Evolutionary conservation across 2,888 invertebrate genomes (phyloP).

Genomic region (Eupithecia subumbrata): DNA sequence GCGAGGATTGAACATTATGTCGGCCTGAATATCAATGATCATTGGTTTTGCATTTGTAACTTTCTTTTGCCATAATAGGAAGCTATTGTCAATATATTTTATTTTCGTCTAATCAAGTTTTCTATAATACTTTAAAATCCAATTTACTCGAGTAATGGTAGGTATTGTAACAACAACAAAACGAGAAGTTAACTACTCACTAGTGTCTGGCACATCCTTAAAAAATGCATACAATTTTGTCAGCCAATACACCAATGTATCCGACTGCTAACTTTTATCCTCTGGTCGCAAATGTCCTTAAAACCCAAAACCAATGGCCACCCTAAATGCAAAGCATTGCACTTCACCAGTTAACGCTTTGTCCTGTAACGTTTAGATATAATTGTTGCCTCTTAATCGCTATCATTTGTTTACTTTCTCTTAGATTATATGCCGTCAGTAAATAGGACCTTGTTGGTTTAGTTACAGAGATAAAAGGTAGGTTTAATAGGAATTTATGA

Average conservation of each 20-base stretch:
- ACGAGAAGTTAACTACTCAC: not conserved
- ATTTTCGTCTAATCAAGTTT: not conserved
- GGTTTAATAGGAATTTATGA: slow-evolving; percentile 7
- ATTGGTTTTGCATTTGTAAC: not conserved
- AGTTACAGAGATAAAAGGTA: slow-evolving; percentile 7
- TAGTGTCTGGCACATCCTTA: not conserved
- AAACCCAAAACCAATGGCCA: slow-evolving; percentile 33
- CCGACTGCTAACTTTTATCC: not conserved
- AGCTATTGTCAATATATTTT: not conserved
- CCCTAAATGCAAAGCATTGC: slow-evolving; percentile 44
- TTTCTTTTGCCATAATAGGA: slow-evolving; percentile 13
- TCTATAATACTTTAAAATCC: too few species aligned
- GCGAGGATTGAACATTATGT: slow-evolving; percentile 13
- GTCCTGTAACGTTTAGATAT: slow-evolving; percentile 60
- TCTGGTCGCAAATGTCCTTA: not conserved
- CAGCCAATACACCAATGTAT: not conserved
- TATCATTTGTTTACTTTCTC: slow-evolving; percentile 64
- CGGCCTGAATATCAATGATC: slow-evolving; percentile 25
- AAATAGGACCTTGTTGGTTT: slow-evolving; percentile 28
- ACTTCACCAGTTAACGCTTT: slow-evolving; percentile 57
- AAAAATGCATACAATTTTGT: not conserved
- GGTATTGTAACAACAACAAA: too few species aligned
- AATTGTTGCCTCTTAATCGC: slow-evolving; percentile 67
- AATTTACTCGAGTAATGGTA: too few species aligned
- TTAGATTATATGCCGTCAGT: slow-evolving; percentile 45